Evolutionary conservation across 2,797 vertebrate genomes (phyloP).

Genomic region (Naso thynnoides): DNA sequence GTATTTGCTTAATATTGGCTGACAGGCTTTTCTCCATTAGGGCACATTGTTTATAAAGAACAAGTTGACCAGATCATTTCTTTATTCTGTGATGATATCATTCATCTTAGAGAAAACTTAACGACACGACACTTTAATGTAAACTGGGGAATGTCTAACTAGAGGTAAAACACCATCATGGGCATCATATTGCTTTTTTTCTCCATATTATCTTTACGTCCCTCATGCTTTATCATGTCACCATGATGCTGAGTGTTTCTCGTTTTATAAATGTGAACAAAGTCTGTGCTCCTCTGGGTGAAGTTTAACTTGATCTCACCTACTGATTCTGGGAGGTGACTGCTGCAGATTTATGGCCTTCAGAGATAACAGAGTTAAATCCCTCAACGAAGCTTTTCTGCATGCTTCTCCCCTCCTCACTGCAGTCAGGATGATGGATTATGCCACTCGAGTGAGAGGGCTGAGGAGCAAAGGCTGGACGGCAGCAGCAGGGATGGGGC

Average conservation of each 20-base stretch:
- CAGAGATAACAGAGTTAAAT: slow-evolving; percentile 62
- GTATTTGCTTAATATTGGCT: neutral
- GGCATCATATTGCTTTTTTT: neutral
- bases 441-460: slow-evolving; percentile 27
- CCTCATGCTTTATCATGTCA: neutral
- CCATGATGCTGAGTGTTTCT: slow-evolving; percentile 3
- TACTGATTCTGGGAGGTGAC: slow-evolving; percentile 31
- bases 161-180: no score
- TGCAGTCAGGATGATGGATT: slow-evolving; percentile 76
- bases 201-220: neutral
- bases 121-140: no score
- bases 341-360: slow-evolving; percentile 61
- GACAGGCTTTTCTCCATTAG: slow-evolving; percentile 15
- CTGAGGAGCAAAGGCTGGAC: slow-evolving; percentile 35
- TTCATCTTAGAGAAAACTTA: neutral
- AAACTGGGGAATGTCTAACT: no score
- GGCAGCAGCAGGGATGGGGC: slow-evolving; percentile 38
- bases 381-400: slow-evolving; percentile 40
- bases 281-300: slow-evolving; percentile 8
- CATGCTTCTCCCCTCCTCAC: slow-evolving; percentile 42
- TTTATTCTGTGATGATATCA: neutral
- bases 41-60: slow-evolving; percentile 23
- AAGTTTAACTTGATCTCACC: slow-evolving; percentile 43
- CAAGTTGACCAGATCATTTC: neutral
- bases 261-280: slow-evolving; percentile 22